Percentiles rank a stretch among this genome's conserved stretches.
phyloP scores from a whole-genome alignment of 2,888 invertebrate genomes.

The Priocnemis perturbator region DNA sequence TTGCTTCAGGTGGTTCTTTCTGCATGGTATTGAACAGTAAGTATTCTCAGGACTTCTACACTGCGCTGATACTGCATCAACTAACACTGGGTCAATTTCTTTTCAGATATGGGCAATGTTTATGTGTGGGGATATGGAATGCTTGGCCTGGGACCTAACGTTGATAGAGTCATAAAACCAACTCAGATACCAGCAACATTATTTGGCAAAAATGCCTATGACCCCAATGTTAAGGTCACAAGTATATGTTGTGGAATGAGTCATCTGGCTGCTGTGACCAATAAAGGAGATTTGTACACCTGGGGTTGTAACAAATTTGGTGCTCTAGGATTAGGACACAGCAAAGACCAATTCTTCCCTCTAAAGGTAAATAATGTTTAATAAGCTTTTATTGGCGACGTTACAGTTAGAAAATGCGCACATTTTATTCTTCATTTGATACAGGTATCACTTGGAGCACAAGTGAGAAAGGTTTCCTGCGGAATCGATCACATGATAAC shows the following conservation, averaged over 20 bases:
- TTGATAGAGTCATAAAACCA: conserved; percentile 82
- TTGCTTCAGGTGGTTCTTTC: conserved; percentile 91
- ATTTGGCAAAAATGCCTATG: conserved; percentile 91
- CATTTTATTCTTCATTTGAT: conserved; percentile 4
- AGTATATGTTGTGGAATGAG: conserved; percentile 85
- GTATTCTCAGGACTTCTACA: conserved; percentile 23
- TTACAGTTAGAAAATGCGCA: not conserved
- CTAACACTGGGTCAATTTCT: not conserved
- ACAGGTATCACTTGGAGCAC: conserved; percentile 84
- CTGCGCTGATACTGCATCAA: not conserved
- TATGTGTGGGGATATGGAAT: conserved; percentile 97
- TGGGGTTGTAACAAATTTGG: conserved; percentile 94
- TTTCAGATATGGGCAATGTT: conserved; percentile 87
- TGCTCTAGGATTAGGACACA: conserved; percentile 88
- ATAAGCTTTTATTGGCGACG: not conserved
- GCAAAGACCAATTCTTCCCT: conserved; percentile 91
- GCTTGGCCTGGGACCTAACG: conserved; percentile 90
- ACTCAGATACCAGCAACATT: conserved; percentile 85
- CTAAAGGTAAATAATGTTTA: conserved; percentile 79
- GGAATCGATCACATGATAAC: conserved; percentile 92
- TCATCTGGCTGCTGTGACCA: conserved; percentile 89
- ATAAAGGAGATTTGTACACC: conserved; percentile 88
- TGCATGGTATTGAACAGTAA: conserved; percentile 89
- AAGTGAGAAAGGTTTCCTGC: conserved; percentile 84
- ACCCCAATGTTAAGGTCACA: conserved; percentile 79